Percentiles rank a stretch among this genome's conserved stretches.
Conservation (phyloP, 2,113 vertebrate species). For the Maccullochella peelii region DNA sequence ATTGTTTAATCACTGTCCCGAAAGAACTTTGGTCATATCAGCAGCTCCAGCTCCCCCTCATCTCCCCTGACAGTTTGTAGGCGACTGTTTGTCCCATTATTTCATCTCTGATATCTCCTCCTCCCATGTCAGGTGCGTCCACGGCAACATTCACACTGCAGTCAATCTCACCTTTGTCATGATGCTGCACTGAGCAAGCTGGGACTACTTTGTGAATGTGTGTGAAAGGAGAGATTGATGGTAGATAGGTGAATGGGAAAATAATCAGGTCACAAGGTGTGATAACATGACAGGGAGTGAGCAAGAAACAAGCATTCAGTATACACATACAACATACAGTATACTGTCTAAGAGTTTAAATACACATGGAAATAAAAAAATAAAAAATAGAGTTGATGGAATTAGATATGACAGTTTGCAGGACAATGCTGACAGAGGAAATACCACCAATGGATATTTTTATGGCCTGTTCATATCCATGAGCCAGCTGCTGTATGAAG, state of each 20-base stretch:
- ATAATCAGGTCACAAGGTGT: slow-evolving; percentile 24
- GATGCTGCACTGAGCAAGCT: background rate
- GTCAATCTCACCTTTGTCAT: slow-evolving; percentile 27
- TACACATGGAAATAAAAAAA: slow-evolving; percentile 19
- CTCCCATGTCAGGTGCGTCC: slow-evolving; percentile 40
- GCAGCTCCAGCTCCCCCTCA: slow-evolving; percentile 58
- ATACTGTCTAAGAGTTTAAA: background rate
- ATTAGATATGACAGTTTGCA: slow-evolving; percentile 16
- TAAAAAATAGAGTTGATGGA: slow-evolving; percentile 6
- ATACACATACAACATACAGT: slow-evolving; percentile 38
- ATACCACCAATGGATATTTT: slow-evolving; percentile 34
- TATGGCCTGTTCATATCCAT: slow-evolving; percentile 47
- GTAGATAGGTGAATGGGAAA: slow-evolving; percentile 43
- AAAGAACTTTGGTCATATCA: slow-evolving; percentile 68
- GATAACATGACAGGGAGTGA: slow-evolving; percentile 33
- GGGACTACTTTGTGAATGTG: slow-evolving; percentile 18
- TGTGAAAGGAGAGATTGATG: slow-evolving; percentile 31
- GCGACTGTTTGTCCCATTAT: slow-evolving; percentile 67
- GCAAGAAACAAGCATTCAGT: slow-evolving; percentile 21
- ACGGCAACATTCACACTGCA: slow-evolving; percentile 14
- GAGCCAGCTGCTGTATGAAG: slow-evolving; percentile 47
- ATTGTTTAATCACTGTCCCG: slow-evolving; percentile 75
- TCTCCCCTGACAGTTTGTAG: slow-evolving; percentile 53
- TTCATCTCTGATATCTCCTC: slow-evolving; percentile 51
- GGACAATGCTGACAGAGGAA: slow-evolving; percentile 39